Conservation (phyloP, 2,888 invertebrate species). For the Tenthredo livida region DNA sequence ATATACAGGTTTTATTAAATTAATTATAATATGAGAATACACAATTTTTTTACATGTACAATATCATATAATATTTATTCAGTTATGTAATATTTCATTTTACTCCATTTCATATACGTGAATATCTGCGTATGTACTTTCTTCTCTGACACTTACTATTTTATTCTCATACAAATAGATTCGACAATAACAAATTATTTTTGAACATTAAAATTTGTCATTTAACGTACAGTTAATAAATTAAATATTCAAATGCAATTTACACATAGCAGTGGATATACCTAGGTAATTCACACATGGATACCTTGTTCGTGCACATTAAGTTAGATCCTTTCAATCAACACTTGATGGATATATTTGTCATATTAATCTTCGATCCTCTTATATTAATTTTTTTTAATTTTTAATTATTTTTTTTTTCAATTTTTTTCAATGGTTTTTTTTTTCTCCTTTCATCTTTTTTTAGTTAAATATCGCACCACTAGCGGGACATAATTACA, state of each 20-base stretch:
- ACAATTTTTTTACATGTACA: conserved; percentile 74
- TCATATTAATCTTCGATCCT: conserved; percentile 37
- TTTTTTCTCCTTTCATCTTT: not conserved
- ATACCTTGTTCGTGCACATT: conserved; percentile 44
- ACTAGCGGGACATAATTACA: conserved; percentile 39
- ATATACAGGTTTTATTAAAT: conserved; percentile 73
- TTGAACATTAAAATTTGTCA: conserved; percentile 46
- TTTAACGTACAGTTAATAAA: conserved; percentile 52
- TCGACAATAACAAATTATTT: conserved; percentile 52
- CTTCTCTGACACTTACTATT: conserved; percentile 57
- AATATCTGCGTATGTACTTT: conserved; percentile 57
- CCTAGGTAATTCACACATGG: conserved; percentile 34
- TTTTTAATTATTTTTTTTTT: conserved; percentile 43
- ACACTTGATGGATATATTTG: conserved; percentile 33
- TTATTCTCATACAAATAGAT: conserved; percentile 52
- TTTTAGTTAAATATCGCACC: conserved; percentile 47
- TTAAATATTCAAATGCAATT: conserved; percentile 55
- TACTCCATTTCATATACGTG: conserved; percentile 58
- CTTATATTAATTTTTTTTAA: conserved; percentile 45
- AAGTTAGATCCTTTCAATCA: conserved; percentile 33
- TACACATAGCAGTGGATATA: conserved; percentile 50
- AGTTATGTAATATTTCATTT: conserved; percentile 61
- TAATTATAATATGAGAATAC: conserved; percentile 72
- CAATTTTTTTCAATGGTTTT: not conserved
- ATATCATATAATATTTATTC: conserved; percentile 70